phyloP scores from a whole-genome alignment of 2,113 vertebrate genomes.

The Cyphomyrus discorhynchus region DNA sequence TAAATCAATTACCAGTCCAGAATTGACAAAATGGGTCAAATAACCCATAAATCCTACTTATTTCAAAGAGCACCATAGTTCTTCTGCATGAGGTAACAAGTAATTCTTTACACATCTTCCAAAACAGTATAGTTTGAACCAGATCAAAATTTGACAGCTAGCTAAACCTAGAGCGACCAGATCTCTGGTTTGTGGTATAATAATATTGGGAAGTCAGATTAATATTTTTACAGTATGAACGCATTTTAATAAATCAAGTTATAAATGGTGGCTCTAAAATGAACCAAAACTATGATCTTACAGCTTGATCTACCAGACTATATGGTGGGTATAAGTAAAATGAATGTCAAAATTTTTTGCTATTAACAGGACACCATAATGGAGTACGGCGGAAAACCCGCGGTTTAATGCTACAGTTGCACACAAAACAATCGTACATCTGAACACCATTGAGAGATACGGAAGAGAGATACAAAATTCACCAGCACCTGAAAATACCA shows the following conservation, averaged over 20 bases:
- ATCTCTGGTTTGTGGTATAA: not conserved
- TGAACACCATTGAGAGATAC: not conserved
- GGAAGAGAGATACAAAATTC: not conserved
- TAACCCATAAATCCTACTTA: not conserved
- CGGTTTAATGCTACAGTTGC: not conserved
- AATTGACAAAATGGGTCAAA: not conserved
- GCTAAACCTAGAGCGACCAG: not conserved
- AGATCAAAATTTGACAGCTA: not conserved
- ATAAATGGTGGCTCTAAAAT: not conserved
- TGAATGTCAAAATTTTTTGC: not conserved
- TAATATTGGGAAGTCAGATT: not conserved
- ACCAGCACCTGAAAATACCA: constrained; percentile 26
- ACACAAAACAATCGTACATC: not conserved
- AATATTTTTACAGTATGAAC: not conserved
- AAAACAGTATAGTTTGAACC: not conserved
- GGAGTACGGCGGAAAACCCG: not conserved
- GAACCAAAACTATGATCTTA: not conserved
- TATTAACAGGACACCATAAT: no score
- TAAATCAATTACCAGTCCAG: not conserved
- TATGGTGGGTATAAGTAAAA: not conserved
- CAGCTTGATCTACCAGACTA: not conserved
- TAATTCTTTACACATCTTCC: not conserved
- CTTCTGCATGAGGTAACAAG: not conserved
- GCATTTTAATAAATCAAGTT: not conserved
- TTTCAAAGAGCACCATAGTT: not conserved